Conservation (phyloP, 2,113 vertebrate species). For the Mungos mungo region DNA sequence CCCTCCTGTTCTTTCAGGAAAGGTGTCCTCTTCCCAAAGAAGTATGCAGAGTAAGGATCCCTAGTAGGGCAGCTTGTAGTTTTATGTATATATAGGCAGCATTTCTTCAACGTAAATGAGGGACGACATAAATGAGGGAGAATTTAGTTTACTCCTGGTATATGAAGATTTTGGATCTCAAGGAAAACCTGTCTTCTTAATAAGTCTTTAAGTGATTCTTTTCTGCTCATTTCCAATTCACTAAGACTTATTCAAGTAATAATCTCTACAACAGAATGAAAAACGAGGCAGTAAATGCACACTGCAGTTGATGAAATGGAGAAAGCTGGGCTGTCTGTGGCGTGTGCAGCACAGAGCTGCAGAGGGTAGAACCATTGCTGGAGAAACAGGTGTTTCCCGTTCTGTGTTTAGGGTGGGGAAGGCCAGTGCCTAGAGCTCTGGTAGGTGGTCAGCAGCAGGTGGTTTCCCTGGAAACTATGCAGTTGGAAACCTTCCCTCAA, state of each 20-base stretch:
- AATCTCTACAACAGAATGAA: slow-evolving; percentile 79
- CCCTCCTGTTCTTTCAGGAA: neutral
- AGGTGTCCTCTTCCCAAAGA: neutral
- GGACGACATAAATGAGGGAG: neutral
- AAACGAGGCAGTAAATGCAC: slow-evolving; percentile 80
- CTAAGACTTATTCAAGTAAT: slow-evolving; percentile 76
- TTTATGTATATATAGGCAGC: neutral
- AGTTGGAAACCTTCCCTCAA: neutral
- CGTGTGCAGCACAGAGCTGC: neutral
- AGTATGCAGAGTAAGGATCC: neutral
- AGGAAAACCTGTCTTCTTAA: slow-evolving; percentile 70
- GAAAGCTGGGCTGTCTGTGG: slow-evolving; percentile 71
- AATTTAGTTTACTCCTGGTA: slow-evolving; percentile 27
- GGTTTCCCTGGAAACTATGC: neutral
- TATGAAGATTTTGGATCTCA: slow-evolving; percentile 59
- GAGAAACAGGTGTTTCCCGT: slow-evolving; percentile 49
- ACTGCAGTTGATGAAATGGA: slow-evolving; percentile 83
- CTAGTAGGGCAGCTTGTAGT: neutral
- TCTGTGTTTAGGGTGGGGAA: neutral
- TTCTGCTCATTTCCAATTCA: slow-evolving; percentile 79
- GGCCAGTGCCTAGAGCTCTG: neutral
- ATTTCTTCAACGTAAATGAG: slow-evolving; percentile 15
- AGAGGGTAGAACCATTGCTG: slow-evolving; percentile 41
- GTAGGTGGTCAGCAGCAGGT: neutral
- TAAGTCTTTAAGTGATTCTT: slow-evolving; percentile 74